Base-by-base conservation (phyloP, 2,888 invertebrate species). In the Steinernema hermaphroditum region DNA sequence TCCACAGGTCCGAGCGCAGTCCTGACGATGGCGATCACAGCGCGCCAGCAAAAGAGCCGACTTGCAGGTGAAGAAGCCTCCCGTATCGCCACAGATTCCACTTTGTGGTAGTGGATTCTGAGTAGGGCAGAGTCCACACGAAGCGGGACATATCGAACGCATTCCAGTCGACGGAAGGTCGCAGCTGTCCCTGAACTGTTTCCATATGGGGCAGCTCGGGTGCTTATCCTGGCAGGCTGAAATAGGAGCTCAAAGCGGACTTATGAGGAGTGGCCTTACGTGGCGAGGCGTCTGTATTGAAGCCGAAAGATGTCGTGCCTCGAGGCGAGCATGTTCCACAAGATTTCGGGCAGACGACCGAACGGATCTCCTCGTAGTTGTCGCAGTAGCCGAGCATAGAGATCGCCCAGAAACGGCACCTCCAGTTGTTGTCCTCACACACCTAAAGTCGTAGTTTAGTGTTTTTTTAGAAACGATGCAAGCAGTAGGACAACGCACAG, bases 391-490 rank as follows among this genome's bases (percentile, higher is more conserved):
- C 78, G 73, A 86, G 83, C 16, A 86, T 74, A 0, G 75, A 71
- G 50, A 82, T 72, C 14, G 77, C 76, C 85, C 82, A 85, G 76
- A 84, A 84, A 4, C 77, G 73, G 72, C 85, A 85, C 37, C 85
- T 70, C 85, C 85, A 85, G 37, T 84, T 85, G 14, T 80, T 72
- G 74, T 85, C 85, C 44, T 76, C 74, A 72, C 85, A 85, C 2
- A 73, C 78, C 16, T 34, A 16, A 54, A 54, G 32, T 32, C 34
- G 22, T 69, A 50, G 46, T 57, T 69, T n/a, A n/a, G n/a, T 46
- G 69, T 14, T 19, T 41, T 44, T 41, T 41, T 8, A 41, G 9
- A 14, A 14, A 41, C 14, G 41, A 41, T 8, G 14, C 41, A 41
- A 41, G 41, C 9, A 41, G 41, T 14, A 41, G 9, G 9, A 41